A percentile compares a stretch with the other conserved stretches of the same genome.
Evolutionary conservation across 2,797 vertebrate species (phyloP).

Genomic region (Champsocephalus gunnari): DNA sequence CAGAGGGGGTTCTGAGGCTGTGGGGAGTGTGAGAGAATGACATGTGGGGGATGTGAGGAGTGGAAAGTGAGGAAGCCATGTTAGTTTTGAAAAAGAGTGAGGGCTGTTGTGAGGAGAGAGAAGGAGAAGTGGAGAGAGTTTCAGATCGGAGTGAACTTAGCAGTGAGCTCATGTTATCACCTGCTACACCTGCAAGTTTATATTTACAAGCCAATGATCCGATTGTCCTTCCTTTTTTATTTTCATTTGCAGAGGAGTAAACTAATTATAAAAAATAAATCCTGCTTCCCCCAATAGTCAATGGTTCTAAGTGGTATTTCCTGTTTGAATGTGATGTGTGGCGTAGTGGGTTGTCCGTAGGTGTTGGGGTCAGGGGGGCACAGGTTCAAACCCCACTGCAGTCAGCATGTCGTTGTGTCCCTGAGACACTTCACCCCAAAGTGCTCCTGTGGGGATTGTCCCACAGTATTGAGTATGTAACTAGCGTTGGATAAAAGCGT

Average conservation of each 20-base stretch:
- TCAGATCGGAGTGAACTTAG: slow-evolving; percentile 41
- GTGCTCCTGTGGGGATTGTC: too few relatives aligned
- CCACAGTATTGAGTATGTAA: too few relatives aligned
- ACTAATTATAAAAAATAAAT: too few relatives aligned
- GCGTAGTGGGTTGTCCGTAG: too few relatives aligned
- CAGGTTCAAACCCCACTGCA: too few relatives aligned
- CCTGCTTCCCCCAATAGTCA: too few relatives aligned
- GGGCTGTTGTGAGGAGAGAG: slow-evolving; percentile 58
- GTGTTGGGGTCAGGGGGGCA: too few relatives aligned
- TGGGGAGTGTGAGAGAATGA: slow-evolving; percentile 49
- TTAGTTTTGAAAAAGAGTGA: slow-evolving; percentile 60
- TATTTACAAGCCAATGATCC: background rate
- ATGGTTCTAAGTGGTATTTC: background rate
- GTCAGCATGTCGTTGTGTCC: too few relatives aligned
- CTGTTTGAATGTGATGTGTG: background rate
- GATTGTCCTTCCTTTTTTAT: background rate
- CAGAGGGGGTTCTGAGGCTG: slow-evolving; percentile 3
- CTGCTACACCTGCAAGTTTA: background rate
- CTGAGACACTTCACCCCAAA: too few relatives aligned
- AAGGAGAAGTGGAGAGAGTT: slow-evolving; percentile 33
- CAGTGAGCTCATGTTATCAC: background rate
- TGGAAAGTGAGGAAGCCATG: slow-evolving; percentile 51
- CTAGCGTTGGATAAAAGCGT: too few relatives aligned
- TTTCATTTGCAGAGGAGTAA: too few relatives aligned
- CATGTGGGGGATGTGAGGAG: slow-evolving; percentile 48